Evolutionary conservation across 2,113 vertebrate species (phyloP).

Genomic region (Ceyx melanurus): DNA sequence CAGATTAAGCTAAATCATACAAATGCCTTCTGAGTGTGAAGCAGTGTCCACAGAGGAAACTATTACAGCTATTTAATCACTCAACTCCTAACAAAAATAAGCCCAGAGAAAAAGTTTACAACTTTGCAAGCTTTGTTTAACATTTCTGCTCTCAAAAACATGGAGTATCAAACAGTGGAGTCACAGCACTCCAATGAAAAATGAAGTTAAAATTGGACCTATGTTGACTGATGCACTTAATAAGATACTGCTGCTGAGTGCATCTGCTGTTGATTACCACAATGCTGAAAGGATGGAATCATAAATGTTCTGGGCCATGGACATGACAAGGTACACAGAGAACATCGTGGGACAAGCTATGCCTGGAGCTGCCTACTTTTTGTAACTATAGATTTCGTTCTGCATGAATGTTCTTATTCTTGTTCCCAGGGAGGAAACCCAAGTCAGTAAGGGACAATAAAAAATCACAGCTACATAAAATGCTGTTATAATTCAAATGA

Average conservation of each 20-base stretch:
- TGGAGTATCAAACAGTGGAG: not conserved
- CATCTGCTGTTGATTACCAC: not conserved
- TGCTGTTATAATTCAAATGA: not conserved
- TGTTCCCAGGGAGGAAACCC: not conserved
- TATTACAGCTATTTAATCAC: not conserved
- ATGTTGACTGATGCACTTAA: not conserved
- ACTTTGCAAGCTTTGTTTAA: slow-evolving; percentile 16
- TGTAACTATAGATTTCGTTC: not conserved
- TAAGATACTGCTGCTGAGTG: not conserved
- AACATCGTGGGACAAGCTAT: not conserved
- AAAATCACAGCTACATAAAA: not conserved
- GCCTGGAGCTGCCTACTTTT: not conserved
- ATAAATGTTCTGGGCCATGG: not conserved
- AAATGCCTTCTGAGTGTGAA: not conserved
- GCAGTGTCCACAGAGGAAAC: not conserved
- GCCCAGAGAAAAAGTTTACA: not conserved
- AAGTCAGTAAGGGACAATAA: not conserved
- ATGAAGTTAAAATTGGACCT: not conserved
- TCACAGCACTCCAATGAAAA: not conserved
- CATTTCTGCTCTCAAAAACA: slow-evolving; percentile 7
- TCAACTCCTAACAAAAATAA: slow-evolving; percentile 5
- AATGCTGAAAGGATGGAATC: not conserved
- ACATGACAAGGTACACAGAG: not conserved
- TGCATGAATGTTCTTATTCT: not conserved
- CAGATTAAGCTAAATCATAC: not conserved